Base-by-base conservation (phyloP, 2,113 vertebrate species). In the Crypturellus undulatus region DNA sequence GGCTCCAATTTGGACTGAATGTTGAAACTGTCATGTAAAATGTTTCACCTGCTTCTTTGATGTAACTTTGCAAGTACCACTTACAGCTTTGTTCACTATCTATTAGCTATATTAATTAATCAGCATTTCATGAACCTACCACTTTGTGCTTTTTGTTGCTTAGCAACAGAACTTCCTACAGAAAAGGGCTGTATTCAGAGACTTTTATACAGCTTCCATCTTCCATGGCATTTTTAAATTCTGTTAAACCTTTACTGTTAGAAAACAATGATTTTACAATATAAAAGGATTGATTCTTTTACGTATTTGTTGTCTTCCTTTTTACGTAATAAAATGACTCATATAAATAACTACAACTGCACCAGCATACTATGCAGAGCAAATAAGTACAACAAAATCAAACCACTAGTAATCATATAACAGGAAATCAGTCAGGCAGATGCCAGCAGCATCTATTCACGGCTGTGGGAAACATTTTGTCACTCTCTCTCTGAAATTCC, bases 21-120 rank as follows among this genome's bases (percentile, higher is more conserved):
- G 10, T 62, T 79, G 36, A 92, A 94, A 47, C 15, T 78, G 25
- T 5, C 76, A 32, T 42, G 21, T 49, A 32, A 87, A 81, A 64
- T 51, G 5, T 68, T 90, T 94, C 34, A 65, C 17, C 21, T 9
- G 0, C 4, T 65, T 87, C 32, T 92, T 78, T 81, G 85, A 78
- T 86, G 68, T 6, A 84, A 38, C 8, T 10, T 75, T 88, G 51
- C 77, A 76, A 94, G 32, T 40, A 52, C 25, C 88, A 60, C 84
- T 93, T 92, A 72, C 52, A 24, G 34, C 22, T 92, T 84, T 92
- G 38, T 71, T 94, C 80, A n/a, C 59, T 80, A 58, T 83, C 84
- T 85, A 43, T 30, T 58, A 89, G 80, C 28, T 90, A 45, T 84
- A 79, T 92, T 94, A 93, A 96, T 94, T 96, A 95, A 93, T 79